Evolutionary conservation across 2,797 vertebrate genomes (phyloP), one percentile per base, ranked within the genome.

Genomic region (Psittacula echo): DNA sequence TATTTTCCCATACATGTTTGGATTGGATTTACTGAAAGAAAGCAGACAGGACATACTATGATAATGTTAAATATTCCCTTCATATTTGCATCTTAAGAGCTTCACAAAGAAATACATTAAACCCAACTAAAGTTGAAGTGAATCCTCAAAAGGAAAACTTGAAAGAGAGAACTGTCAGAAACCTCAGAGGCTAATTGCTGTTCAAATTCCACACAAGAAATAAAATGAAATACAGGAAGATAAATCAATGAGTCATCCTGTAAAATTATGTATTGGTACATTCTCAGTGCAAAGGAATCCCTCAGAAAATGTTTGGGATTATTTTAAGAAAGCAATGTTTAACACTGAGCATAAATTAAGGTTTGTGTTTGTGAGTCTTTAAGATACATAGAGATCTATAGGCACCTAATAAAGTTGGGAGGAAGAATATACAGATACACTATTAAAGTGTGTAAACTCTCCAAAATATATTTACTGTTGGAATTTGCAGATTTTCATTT

Each of bases 91-190:
- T 14, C 19, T 87, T 78, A 60, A 93, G 34, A 54, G 15, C 22
- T 79, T 26, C 42, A 66, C 34, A 85, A 75, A 86, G 37, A 78
- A 88, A 50, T 45, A 64, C 9, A 48, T 64, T 66, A 80, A 79
- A 89, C 51, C 41, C n/a, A 44, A 45, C 70, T 87, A 92, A 78
- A 53, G 16, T 60, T 88, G 75, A 91, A 96, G 48, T 68, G 21
- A 85, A 90, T 81, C 27, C 76, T 93, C 71, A 87, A 76, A 93
- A 96, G 51, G 45, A 88, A 83, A 94, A 89, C 20, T 81, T 93
- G 64, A 81, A 91, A 89, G 34, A 81, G 16, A 88, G 89, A 85
- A 62, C 17, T 89, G 76, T 93, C 87, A 94, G 86, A 96, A 97
- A 94, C 74, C 58, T 68, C 60, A 94, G 64, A 71, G 80, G 71